Percentiles rank a stretch among this genome's conserved stretches.
phyloP scores from a whole-genome alignment of 2,797 vertebrate genomes.

The Microctenopoma steveboyesi region DNA sequence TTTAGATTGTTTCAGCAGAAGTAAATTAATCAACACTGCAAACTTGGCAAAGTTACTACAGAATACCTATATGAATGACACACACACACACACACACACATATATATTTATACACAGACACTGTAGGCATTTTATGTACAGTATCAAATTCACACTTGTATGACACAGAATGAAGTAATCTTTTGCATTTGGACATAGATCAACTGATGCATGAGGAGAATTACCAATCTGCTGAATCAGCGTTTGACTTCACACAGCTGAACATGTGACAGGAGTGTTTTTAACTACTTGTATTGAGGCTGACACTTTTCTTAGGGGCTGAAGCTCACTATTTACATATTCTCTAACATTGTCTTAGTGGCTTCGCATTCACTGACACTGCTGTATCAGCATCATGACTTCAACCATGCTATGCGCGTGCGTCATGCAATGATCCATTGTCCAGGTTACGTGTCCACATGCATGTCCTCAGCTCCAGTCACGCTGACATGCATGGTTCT shows the following conservation, averaged over 20 bases:
- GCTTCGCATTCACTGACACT: no score
- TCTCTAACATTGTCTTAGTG: no score
- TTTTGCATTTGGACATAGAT: neutral
- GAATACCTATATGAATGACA: conserved; percentile 61
- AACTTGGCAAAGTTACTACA: conserved; percentile 56
- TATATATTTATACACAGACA: conserved; percentile 6
- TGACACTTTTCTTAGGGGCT: no score
- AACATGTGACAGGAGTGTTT: neutral
- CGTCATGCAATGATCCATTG: no score
- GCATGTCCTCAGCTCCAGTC: no score
- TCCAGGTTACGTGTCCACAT: no score
- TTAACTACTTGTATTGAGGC: neutral
- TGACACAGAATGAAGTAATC: conserved; percentile 11
- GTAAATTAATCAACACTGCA: conserved; percentile 85
- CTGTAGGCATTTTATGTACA: conserved; percentile 11
- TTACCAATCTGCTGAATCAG: conserved; percentile 2
- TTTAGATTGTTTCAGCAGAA: conserved; percentile 87
- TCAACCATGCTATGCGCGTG: no score
- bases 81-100: conserved; percentile 28
- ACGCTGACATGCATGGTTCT: no score
- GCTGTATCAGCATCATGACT: no score
- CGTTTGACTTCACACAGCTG: neutral
- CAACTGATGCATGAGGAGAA: neutral
- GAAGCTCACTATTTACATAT: no score
- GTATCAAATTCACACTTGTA: conserved; percentile 7